Conservation (phyloP, 2,113 vertebrate species). For the Colaptes auratus region DNA sequence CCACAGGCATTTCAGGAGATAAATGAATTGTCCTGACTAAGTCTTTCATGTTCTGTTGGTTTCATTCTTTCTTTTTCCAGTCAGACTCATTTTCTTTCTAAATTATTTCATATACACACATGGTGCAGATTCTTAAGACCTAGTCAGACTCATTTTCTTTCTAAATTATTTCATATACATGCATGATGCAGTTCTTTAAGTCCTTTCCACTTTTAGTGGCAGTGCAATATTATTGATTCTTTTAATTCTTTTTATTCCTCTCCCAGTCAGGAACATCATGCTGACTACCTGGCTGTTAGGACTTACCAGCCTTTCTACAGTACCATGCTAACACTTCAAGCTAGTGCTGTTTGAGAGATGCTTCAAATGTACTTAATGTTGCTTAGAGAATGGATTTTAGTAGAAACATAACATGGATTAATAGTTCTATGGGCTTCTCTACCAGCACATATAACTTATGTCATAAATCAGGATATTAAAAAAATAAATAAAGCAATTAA, state of each 20-base stretch:
- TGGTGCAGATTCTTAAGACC: too few relatives aligned
- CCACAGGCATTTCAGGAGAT: not conserved
- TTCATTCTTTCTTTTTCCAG: not conserved
- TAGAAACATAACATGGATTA: not conserved
- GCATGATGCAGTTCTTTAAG: not conserved
- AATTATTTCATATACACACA: too few relatives aligned
- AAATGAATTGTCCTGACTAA: not conserved
- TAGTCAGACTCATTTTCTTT: not conserved
- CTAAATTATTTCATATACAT: not conserved
- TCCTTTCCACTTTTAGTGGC: not conserved
- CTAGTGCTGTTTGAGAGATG: not conserved
- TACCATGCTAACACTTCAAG: not conserved
- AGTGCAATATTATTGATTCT: not conserved
- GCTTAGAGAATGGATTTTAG: not conserved
- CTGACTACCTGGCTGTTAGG: not conserved
- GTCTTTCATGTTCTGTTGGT: not conserved
- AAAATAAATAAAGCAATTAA: not conserved
- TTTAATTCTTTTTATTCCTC: not conserved
- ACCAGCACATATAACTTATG: accelerated
- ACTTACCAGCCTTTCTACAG: not conserved
- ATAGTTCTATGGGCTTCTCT: not conserved
- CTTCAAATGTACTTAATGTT: not conserved
- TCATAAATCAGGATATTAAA: not conserved
- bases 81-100: too few relatives aligned
- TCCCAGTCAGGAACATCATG: not conserved